phyloP scores from a whole-genome alignment of 1,140 invertebrate species.

The Caenorhabditis latens region DNA sequence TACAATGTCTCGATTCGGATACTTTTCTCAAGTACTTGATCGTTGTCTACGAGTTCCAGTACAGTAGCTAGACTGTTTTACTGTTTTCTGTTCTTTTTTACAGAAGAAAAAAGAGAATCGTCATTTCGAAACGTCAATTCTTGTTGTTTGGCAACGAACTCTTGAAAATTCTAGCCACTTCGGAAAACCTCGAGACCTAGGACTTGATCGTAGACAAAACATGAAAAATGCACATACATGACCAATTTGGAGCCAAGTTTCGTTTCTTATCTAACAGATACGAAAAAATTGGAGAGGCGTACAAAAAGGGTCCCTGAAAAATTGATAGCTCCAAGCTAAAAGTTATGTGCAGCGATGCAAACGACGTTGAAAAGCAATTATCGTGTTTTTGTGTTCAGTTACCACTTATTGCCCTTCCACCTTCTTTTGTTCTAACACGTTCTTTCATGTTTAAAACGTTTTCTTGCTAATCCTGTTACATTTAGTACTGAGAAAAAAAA shows the following conservation, averaged over 20 bases:
- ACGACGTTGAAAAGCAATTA: not conserved
- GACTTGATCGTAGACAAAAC: not conserved
- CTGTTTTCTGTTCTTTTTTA: not conserved
- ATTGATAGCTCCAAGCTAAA: not conserved
- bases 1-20: not conserved
- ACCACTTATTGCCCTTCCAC: constrained; percentile 14
- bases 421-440: not conserved
- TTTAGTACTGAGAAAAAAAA: not conserved
- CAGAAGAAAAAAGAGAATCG: not conserved
- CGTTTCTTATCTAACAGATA: not conserved
- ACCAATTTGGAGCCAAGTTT: not conserved
- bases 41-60: not conserved
- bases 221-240: constrained; percentile 1
- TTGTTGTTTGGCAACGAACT: no score
- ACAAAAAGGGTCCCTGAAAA: not conserved
- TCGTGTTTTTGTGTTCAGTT: constrained; percentile 19
- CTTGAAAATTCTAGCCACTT: not conserved
- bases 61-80: no score
- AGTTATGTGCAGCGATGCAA: not conserved
- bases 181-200: not conserved
- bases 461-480: constrained; percentile 5
- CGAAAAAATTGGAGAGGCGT: no score
- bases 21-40: no score
- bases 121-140: no score
- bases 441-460: not conserved